Evolutionary conservation across 2,888 invertebrate species (phyloP).

Genomic region (Aphodius granarius): DNA sequence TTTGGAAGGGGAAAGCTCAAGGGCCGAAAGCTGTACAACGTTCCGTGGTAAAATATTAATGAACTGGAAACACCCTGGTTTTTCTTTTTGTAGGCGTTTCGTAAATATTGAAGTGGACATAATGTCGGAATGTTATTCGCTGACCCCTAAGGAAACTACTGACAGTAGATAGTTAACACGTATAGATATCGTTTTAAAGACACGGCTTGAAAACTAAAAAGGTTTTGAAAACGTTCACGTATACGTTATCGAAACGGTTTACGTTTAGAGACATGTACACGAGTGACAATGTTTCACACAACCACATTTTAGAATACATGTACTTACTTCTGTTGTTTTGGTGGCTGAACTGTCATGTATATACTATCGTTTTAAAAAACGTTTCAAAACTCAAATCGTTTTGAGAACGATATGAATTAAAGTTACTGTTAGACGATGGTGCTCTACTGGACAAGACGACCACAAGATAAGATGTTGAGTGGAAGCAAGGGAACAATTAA

Average conservation of each 20-base stretch:
- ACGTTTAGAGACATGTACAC: too few species aligned
- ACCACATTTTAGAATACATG: too few species aligned
- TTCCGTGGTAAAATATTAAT: conserved; percentile 2
- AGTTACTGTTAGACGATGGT: not conserved
- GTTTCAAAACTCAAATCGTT: too few species aligned
- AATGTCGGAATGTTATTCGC: not conserved
- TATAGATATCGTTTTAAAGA: too few species aligned
- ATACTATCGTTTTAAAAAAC: too few species aligned
- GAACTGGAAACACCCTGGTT: not conserved
- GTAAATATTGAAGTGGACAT: not conserved
- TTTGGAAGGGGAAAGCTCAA: not conserved
- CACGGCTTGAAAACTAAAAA: too few species aligned
- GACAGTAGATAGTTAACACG: not conserved
- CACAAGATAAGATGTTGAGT: not conserved
- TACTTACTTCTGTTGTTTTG: too few species aligned
- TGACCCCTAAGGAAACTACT: not conserved
- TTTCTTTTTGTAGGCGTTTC: not conserved
- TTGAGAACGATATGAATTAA: too few species aligned
- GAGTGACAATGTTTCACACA: too few species aligned
- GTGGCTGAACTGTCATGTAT: too few species aligned
- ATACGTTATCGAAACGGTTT: too few species aligned
- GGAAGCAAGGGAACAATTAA: not conserved
- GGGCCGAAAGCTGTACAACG: not conserved
- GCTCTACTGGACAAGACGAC: not conserved
- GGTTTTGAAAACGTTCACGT: too few species aligned